phyloP scores from a whole-genome alignment of 1,140 invertebrate species.

The Cotesia typhae region DNA sequence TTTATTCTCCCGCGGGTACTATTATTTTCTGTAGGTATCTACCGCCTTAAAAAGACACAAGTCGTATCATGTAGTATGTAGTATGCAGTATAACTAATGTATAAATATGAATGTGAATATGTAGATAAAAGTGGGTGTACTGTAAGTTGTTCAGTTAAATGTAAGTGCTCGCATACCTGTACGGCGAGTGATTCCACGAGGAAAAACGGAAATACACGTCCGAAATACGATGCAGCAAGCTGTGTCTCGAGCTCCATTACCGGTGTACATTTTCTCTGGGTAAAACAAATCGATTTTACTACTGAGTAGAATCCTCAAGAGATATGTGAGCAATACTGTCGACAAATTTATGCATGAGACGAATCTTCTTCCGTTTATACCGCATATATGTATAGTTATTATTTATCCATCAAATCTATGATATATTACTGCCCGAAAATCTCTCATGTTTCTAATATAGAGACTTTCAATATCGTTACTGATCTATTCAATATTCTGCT shows the following conservation, averaged over 20 bases:
- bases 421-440: too few relatives aligned
- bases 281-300: conserved; percentile 11
- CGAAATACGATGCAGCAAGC: not conserved
- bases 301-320: not conserved
- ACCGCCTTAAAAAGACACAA: not conserved
- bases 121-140: too few relatives aligned
- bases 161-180: not conserved
- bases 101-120: too few relatives aligned
- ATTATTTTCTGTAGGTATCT: too few relatives aligned
- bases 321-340: not conserved
- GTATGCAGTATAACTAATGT: too few relatives aligned
- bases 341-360: not conserved
- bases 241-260: conserved; percentile 10
- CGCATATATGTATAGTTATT: too few relatives aligned
- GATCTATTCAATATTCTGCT: not conserved
- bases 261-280: conserved; percentile 3
- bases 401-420: too few relatives aligned
- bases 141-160: not conserved
- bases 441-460: too few relatives aligned
- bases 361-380: not conserved
- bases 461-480: too few relatives aligned
- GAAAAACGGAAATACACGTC: conserved; percentile 20
- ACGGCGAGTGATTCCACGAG: not conserved
- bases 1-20: too few relatives aligned
- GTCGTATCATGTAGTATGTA: not conserved